Conservation (phyloP, 2,888 invertebrate genomes). For the Trichopoda pennipes region DNA sequence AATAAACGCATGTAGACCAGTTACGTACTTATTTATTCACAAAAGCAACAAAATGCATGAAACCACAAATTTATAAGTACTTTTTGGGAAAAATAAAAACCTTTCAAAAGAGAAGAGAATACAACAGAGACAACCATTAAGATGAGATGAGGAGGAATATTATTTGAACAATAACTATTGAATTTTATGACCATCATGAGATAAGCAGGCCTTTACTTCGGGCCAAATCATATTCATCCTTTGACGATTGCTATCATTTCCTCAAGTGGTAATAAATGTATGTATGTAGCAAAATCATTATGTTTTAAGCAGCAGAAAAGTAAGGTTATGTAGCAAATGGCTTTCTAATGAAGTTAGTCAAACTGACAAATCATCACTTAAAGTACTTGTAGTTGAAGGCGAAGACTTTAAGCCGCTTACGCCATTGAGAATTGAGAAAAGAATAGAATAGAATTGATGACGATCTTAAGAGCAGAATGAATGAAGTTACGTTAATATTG, state of each 20-base stretch:
- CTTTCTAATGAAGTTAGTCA: slow-evolving; percentile 3
- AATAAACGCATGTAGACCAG: slow-evolving; percentile 4
- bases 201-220: slow-evolving; percentile 48
- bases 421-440: not conserved
- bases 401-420: slow-evolving; percentile 13
- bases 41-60: slow-evolving; percentile 26
- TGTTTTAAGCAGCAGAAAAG: not conserved
- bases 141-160: slow-evolving; percentile 14
- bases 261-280: slow-evolving; percentile 18
- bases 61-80: not conserved
- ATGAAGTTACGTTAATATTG: too few relatives aligned
- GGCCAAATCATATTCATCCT: slow-evolving; percentile 68
- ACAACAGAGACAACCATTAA: slow-evolving; percentile 9
- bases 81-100: not conserved
- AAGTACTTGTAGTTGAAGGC: not conserved
- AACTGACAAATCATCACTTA: not conserved
- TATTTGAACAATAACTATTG: slow-evolving; percentile 15
- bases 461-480: not conserved
- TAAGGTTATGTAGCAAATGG: slow-evolving; percentile 8
- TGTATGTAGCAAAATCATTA: not conserved
- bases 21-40: slow-evolving; percentile 4
- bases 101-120: not conserved
- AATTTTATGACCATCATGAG: slow-evolving; percentile 56
- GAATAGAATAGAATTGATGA: not conserved
- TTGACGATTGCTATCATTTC: slow-evolving; percentile 62